Percentiles rank a stretch among this genome's conserved stretches.
These are phyloP conservation scores for Anthrax anthrax DNA, from an alignment of 2,888 invertebrate species.

Conservation along the genomic window DNA sequence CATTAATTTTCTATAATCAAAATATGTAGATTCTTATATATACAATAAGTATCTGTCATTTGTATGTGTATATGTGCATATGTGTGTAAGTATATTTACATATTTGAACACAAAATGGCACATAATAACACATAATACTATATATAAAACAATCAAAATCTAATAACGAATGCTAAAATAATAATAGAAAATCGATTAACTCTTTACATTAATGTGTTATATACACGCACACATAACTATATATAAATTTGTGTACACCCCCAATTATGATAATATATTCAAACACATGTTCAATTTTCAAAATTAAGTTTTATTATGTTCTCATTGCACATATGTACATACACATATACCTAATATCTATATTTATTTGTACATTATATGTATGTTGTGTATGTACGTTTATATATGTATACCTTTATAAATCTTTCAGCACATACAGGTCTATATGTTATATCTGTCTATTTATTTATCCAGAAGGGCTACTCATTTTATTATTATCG, in stretches of 20 bases:
- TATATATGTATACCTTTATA: background rate
- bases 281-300: slow-evolving; percentile 6
- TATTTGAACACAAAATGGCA: too few species aligned
- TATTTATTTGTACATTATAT: slow-evolving; percentile 1
- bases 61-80: too few species aligned
- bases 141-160: too few species aligned
- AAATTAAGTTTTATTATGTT: background rate
- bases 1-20: too few species aligned
- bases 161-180: slow-evolving; percentile 3
- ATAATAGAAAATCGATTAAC: slow-evolving; percentile 7
- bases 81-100: too few species aligned
- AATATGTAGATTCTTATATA: too few species aligned
- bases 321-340: background rate
- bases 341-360: background rate
- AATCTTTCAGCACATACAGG: too few species aligned
- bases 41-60: too few species aligned
- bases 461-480: slow-evolving; percentile 15
- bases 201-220: background rate
- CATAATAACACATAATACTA: too few species aligned
- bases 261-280: background rate
- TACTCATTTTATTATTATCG: slow-evolving; percentile 10
- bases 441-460: background rate
- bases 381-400: background rate
- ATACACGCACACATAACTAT: background rate
- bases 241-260: too few species aligned